Percentiles rank a stretch among this genome's conserved stretches.
phyloP scores from a whole-genome alignment of 2,888 invertebrate species.

The Tachina fera region DNA sequence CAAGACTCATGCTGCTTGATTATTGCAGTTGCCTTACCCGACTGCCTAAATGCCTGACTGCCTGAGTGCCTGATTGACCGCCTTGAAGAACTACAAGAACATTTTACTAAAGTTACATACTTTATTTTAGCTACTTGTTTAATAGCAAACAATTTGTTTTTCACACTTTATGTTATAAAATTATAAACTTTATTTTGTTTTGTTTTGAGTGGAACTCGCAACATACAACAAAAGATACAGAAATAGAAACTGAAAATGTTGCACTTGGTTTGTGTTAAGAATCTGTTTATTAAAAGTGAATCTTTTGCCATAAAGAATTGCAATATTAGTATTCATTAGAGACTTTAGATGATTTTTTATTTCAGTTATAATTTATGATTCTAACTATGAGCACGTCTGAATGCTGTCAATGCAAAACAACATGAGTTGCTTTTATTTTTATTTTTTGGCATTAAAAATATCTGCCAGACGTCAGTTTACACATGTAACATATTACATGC shows the following conservation, averaged over 20 bases:
- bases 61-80: slow-evolving; percentile 42
- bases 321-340: slow-evolving; percentile 66
- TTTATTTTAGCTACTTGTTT: slow-evolving; percentile 66
- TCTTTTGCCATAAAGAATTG: slow-evolving; percentile 52
- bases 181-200: slow-evolving; percentile 55
- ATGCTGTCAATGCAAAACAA: slow-evolving; percentile 67
- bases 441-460: slow-evolving; percentile 45
- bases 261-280: slow-evolving; percentile 47
- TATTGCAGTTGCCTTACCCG: slow-evolving; percentile 44
- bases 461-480: slow-evolving; percentile 62
- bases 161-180: slow-evolving; percentile 66
- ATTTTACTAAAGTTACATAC: slow-evolving; percentile 61
- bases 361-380: slow-evolving; percentile 66
- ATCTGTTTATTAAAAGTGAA: slow-evolving; percentile 66
- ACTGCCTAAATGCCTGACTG: slow-evolving; percentile 38
- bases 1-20: slow-evolving; percentile 57
- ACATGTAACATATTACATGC: slow-evolving; percentile 68
- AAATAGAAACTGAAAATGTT: slow-evolving; percentile 51
- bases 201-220: not conserved
- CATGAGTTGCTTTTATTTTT: slow-evolving; percentile 44
- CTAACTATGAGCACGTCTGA: slow-evolving; percentile 65
- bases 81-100: slow-evolving; percentile 52
- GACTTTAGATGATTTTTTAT: slow-evolving; percentile 66
- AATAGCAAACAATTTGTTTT: slow-evolving; percentile 69
- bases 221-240: slow-evolving; percentile 21